Base-by-base conservation (phyloP, 2,113 vertebrate species). In the Tachysurus vachellii region DNA sequence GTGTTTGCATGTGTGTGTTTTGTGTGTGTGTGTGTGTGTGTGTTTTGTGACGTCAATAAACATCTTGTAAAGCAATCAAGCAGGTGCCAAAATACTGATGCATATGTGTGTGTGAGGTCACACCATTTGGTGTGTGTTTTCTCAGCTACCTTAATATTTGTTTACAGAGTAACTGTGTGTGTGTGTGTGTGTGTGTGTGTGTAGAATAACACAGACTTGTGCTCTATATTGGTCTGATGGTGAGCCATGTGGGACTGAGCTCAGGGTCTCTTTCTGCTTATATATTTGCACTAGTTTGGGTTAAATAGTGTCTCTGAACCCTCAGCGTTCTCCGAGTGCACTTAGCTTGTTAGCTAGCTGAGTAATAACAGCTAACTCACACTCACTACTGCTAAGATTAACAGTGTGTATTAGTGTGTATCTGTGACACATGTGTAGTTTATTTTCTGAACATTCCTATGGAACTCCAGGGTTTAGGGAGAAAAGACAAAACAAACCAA, bases 81-180 rank as follows among this genome's bases (percentile, higher is more conserved):
- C 80, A 86, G 80, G 83, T 84, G 83, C 31, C 19, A 73, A 75
- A 73, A 73, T 56, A 84, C 79, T 42, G 19, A 80, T 57, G 76
- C n/a, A 31, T 80, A 1, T 57, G 75, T 75, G 56, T 73, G 26
- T 88, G 84, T 89, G 88, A 82, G 68, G 90, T 89, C 76, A 83
- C 87, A 89, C 88, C 88, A 90, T 83, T 88, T 88, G 80, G 83
- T 84, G 80, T 84, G 66, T 76, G 85, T 88, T 91, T 89, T 88
- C 80, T 85, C 88, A 88, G 86, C 80, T 61, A 75, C 85, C 59
- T 44, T 82, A 53, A 85, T 88, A 83, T 91, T 90, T 91, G 85
- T 91, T 88, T 90, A 68, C 57, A 4, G 26, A 79, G 86, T 47
- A 50, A 28, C 47, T 44, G 31, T 28, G 76, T 71, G 77, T 86